Evolutionary conservation across 2,888 invertebrate genomes (phyloP).

Genomic region (Eupithecia centaureata): DNA sequence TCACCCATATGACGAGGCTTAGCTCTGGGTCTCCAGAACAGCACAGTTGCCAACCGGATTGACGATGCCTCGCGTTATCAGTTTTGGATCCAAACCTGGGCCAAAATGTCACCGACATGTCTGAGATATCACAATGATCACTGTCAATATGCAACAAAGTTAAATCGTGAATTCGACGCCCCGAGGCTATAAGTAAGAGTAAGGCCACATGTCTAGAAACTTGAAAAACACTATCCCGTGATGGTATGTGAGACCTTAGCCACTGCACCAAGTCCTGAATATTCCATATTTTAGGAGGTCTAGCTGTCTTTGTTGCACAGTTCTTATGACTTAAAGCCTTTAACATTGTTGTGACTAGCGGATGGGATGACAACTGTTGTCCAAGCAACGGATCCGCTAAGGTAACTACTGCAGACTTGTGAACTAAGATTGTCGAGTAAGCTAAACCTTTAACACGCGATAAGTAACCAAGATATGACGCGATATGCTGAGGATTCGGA

Average conservation of each 20-base stretch:
- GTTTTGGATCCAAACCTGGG: no score
- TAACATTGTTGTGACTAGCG: neutral
- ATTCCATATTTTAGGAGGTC: neutral
- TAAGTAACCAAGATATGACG: constrained; percentile 27
- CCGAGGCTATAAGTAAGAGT: constrained; percentile 7
- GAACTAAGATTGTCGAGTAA: constrained; percentile 34
- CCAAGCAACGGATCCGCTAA: constrained; percentile 26
- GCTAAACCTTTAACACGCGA: constrained; percentile 27
- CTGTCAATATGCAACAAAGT: constrained; percentile 6
- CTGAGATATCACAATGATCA: constrained; percentile 1
- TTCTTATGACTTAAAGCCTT: neutral
- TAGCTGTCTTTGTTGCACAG: neutral
- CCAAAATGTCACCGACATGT: neutral
- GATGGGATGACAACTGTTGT: neutral
- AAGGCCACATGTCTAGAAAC: constrained; percentile 12
- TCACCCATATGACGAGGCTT: constrained; percentile 3
- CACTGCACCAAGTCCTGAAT: constrained; percentile 8
- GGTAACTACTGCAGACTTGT: constrained; percentile 37
- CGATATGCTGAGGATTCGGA: constrained; percentile 35
- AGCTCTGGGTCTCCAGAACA: constrained; percentile 3
- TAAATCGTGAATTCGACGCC: neutral
- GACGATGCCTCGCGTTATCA: neutral
- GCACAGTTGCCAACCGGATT: no score
- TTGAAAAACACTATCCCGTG: constrained; percentile 5
- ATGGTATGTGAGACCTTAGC: neutral